phyloP scores from a whole-genome alignment of 2,113 vertebrate genomes.

The Oncorhynchus masou region DNA sequence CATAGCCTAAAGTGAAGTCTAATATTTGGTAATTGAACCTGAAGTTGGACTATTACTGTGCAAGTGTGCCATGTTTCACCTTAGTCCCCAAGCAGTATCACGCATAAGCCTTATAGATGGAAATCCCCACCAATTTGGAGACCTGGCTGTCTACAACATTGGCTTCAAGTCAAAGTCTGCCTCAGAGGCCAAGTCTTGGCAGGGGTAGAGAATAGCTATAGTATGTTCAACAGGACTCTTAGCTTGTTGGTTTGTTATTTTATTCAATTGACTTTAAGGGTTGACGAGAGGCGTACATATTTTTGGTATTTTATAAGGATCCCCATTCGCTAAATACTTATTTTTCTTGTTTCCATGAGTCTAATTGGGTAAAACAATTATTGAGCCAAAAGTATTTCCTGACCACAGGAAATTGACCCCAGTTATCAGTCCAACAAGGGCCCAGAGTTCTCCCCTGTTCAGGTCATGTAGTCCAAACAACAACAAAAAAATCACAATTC shows the following conservation, averaged over 20 bases:
- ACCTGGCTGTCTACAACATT: constrained; percentile 22
- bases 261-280: background rate
- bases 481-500: too few relatives aligned
- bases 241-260: constrained; percentile 16
- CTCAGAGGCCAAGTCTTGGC: constrained; percentile 22
- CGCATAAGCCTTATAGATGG: background rate
- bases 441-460: background rate
- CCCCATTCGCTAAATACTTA: background rate
- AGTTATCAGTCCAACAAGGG: too few relatives aligned
- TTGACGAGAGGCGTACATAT: background rate
- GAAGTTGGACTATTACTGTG: background rate
- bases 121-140: constrained; percentile 19
- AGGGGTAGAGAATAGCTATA: constrained; percentile 13
- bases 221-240: constrained; percentile 34
- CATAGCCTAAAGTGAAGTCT: background rate
- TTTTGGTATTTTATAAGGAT: background rate
- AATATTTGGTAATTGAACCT: background rate
- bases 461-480: too few relatives aligned
- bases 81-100: background rate
- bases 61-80: background rate
- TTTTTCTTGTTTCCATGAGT: background rate
- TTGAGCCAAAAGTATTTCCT: too few relatives aligned
- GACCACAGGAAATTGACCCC: too few relatives aligned
- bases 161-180: constrained; percentile 11
- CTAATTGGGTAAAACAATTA: background rate